phyloP scores from a whole-genome alignment of 1,140 invertebrate species.

The Dermatophagoides farinae region DNA sequence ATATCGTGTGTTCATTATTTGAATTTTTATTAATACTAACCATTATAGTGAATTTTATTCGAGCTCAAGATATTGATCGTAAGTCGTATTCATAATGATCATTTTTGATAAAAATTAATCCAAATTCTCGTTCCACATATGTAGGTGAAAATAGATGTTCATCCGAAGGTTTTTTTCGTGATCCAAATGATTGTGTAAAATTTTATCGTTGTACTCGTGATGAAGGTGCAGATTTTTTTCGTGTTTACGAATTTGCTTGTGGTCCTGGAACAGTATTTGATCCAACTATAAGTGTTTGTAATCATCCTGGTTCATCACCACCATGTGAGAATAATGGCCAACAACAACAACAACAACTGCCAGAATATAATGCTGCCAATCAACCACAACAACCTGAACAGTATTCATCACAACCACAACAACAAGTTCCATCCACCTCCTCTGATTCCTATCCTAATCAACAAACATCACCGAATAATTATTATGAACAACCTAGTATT shows the following conservation, averaged over 20 bases:
- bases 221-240: constrained; percentile 24
- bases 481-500: not conserved
- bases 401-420: not conserved
- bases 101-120: not conserved
- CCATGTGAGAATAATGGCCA: not conserved
- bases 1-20: not conserved
- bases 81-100: not conserved
- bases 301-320: constrained; percentile 16
- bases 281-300: constrained; percentile 20
- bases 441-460: not conserved
- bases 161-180: constrained; percentile 39
- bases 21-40: not conserved
- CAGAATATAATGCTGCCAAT: not conserved
- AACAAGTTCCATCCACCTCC: not conserved
- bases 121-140: not conserved
- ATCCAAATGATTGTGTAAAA: constrained; percentile 35
- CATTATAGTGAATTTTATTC: not conserved
- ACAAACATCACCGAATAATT: not conserved
- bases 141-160: constrained; percentile 24
- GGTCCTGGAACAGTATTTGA: constrained; percentile 26
- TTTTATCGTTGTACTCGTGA: constrained; percentile 34
- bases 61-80: constrained; percentile 2
- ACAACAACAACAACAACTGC: not conserved
- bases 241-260: constrained; percentile 28
- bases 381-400: not conserved